phyloP scores from a whole-genome alignment of 23 tunicate species.

The Clavelina lepadiformis region DNA sequence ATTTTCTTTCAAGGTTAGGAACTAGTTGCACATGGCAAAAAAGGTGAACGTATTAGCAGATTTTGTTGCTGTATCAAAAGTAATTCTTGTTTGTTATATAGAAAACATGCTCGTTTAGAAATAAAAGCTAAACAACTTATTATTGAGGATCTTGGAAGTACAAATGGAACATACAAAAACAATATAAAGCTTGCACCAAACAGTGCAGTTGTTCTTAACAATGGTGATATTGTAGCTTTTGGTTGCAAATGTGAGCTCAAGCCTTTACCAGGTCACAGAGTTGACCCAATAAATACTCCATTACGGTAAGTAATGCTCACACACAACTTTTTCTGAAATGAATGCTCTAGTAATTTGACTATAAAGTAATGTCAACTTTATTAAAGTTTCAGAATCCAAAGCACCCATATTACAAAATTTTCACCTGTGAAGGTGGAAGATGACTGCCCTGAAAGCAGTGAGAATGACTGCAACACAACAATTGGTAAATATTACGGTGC shows the following conservation, averaged over 20 bases:
- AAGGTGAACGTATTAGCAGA: not conserved
- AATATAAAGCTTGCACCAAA: slow-evolving; percentile 55
- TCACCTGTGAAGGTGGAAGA: too few species aligned
- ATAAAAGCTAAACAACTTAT: slow-evolving; percentile 8
- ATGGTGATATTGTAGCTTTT: slow-evolving; percentile 55
- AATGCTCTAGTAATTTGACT: not conserved
- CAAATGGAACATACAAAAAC: slow-evolving; percentile 65
- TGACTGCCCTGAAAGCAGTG: too few species aligned
- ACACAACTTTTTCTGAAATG: too few species aligned
- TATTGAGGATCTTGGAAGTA: slow-evolving; percentile 46
- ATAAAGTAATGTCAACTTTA: too few species aligned
- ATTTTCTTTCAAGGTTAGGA: slow-evolving; percentile 12
- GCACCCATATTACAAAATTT: too few species aligned
- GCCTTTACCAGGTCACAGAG: slow-evolving; percentile 28
- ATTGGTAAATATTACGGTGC: too few species aligned
- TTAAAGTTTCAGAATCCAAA: too few species aligned
- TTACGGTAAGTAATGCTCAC: slow-evolving; percentile 29
- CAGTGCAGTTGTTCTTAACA: slow-evolving; percentile 4
- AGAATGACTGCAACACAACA: too few species aligned
- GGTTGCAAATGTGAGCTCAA: slow-evolving; percentile 34
- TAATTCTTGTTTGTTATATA: not conserved
- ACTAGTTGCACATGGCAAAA: not conserved
- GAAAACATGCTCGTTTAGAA: slow-evolving; percentile 29
- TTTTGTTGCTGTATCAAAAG: not conserved
- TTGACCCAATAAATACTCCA: slow-evolving; percentile 21